Evolutionary conservation across 2,888 invertebrate species (phyloP).

Genomic region (Acanthoscelides obtectus): DNA sequence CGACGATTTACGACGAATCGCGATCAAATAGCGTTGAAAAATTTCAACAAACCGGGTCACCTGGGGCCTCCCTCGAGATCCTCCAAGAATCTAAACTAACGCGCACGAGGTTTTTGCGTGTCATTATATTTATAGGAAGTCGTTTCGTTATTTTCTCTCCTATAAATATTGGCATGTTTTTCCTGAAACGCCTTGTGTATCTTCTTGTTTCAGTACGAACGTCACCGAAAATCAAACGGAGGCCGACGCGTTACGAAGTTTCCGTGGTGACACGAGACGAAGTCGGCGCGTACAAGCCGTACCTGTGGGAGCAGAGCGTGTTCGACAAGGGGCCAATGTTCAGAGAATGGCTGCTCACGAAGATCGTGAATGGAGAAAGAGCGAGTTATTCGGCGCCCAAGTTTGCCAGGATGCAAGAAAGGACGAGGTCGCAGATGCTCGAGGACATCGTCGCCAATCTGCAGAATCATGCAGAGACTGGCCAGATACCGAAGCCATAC

Average conservation of each 20-base stretch:
- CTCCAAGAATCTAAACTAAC: no score
- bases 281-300: slow-evolving; percentile 93
- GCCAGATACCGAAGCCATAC: slow-evolving; percentile 93
- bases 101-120: no score
- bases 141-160: slow-evolving; percentile 6
- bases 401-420: slow-evolving; percentile 91
- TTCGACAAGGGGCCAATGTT: slow-evolving; percentile 95
- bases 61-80: no score
- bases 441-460: slow-evolving; percentile 92
- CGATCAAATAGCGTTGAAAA: no score
- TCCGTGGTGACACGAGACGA: slow-evolving; percentile 91
- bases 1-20: no score
- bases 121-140: no score
- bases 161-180: background rate
- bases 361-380: slow-evolving; percentile 89
- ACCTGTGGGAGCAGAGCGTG: slow-evolving; percentile 91
- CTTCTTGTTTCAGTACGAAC: slow-evolving; percentile 74
- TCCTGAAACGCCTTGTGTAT: no score
- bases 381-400: slow-evolving; percentile 93
- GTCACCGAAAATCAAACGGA: slow-evolving; percentile 79
- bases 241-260: slow-evolving; percentile 85
- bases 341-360: slow-evolving; percentile 89
- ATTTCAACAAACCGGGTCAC: no score
- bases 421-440: slow-evolving; percentile 89
- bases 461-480: slow-evolving; percentile 91